phyloP scores from a whole-genome alignment of 2,797 vertebrate genomes.

The Melanotaenia maccullochi region DNA sequence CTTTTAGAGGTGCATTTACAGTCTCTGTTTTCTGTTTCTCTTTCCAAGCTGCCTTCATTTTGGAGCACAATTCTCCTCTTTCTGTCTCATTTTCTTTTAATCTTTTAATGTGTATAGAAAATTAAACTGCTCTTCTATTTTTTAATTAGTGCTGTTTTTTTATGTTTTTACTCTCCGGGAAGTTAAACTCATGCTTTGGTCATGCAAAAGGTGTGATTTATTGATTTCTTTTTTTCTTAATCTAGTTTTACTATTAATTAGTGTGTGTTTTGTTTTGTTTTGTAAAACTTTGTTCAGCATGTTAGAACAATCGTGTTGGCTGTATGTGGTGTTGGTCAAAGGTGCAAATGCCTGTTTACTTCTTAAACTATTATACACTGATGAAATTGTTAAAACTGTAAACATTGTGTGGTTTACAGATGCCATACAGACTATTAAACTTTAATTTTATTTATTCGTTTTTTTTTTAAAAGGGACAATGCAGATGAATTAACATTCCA shows the following conservation, averaged over 20 bases:
- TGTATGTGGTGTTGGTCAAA: conserved; percentile 11
- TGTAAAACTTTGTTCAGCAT: conserved; percentile 9
- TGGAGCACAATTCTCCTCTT: conserved; percentile 56
- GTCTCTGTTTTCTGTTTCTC: conserved; percentile 48
- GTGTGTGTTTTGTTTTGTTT: conserved; percentile 19
- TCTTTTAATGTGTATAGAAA: conserved; percentile 67
- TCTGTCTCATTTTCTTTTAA: conserved; percentile 57
- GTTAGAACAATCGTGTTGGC: conserved; percentile 4
- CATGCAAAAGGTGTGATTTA: conserved; percentile 2
- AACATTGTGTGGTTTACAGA: conserved; percentile 9
- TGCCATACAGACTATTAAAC: background rate
- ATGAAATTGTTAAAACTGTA: conserved; percentile 3
- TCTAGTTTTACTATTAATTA: conserved; percentile 13
- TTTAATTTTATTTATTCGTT: too few relatives aligned
- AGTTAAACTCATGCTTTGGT: conserved; percentile 31
- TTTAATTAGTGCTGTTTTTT: conserved; percentile 43
- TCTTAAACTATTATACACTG: conserved; percentile 13
- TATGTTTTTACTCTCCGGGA: conserved; percentile 24
- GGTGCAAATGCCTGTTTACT: conserved; percentile 5
- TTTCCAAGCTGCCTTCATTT: conserved; percentile 29
- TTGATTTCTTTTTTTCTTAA: conserved; percentile 16
- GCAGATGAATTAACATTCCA: too few relatives aligned
- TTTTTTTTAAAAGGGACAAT: too few relatives aligned
- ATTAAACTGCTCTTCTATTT: conserved; percentile 36
- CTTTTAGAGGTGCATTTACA: conserved; percentile 71